phyloP scores from a whole-genome alignment of 2,797 vertebrate species.

The Callimico goeldii region DNA sequence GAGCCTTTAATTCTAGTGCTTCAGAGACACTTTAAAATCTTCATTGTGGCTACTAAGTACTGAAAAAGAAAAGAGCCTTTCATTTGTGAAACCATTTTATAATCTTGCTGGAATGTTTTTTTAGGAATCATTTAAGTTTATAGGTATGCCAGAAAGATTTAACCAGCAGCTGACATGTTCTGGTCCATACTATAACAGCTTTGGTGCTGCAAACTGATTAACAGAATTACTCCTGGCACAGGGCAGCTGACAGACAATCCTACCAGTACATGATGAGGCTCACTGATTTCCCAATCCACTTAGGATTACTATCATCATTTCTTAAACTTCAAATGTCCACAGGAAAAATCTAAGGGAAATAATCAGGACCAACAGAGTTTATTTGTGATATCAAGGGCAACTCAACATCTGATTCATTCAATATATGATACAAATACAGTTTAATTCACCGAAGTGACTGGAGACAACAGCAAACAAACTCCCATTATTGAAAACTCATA shows the following conservation, averaged over 20 bases:
- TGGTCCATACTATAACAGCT: not conserved
- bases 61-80: not conserved
- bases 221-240: not conserved
- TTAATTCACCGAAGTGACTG: not conserved
- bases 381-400: not conserved
- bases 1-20: not conserved
- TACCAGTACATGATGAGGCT: not conserved
- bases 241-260: not conserved
- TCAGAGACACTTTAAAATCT: not conserved
- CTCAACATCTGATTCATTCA: not conserved
- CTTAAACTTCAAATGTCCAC: not conserved
- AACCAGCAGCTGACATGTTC: not conserved
- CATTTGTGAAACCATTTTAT: not conserved
- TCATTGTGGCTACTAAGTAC: not conserved
- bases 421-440: not conserved
- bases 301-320: not conserved
- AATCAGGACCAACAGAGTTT: not conserved
- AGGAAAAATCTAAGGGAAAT: not conserved
- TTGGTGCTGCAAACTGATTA: not conserved
- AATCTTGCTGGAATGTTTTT: not conserved
- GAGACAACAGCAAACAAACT: not conserved
- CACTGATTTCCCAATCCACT: not conserved
- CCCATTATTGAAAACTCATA: not conserved
- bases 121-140: not conserved
- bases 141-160: not conserved